phyloP scores from a whole-genome alignment of 2,797 vertebrate species.

The Helarctos malayanus region DNA sequence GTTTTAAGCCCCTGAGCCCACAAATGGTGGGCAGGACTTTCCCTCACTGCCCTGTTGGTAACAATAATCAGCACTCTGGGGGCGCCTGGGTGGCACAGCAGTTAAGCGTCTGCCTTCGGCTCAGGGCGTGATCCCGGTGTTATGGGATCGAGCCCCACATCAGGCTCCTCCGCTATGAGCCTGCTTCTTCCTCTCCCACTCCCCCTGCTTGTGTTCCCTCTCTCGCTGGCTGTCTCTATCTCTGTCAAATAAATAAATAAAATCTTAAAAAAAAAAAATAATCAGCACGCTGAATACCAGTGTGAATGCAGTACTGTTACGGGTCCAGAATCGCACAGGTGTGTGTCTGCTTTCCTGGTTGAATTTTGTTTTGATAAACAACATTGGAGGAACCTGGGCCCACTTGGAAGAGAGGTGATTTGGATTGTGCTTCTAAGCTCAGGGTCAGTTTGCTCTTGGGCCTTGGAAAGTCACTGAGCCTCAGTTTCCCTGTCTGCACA shows the following conservation, averaged over 20 bases:
- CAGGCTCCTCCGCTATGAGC: too few relatives aligned
- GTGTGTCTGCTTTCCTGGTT: background rate
- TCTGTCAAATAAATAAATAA: too few relatives aligned
- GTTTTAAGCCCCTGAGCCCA: background rate
- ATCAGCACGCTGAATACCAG: rapidly evolving
- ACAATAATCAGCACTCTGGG: background rate
- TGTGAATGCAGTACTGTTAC: rapidly evolving
- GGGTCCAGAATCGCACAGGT: rapidly evolving
- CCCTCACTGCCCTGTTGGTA: rapidly evolving
- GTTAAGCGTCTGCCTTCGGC: too few relatives aligned
- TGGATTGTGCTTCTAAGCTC: too few relatives aligned
- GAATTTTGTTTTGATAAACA: background rate
- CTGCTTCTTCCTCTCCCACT: too few relatives aligned
- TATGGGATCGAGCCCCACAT: too few relatives aligned
- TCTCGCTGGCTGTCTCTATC: too few relatives aligned
- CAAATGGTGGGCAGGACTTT: background rate
- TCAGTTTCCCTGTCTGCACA: background rate
- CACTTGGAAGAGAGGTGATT: background rate
- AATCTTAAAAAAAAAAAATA: background rate
- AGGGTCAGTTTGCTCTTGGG: background rate
- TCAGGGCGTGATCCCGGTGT: too few relatives aligned
- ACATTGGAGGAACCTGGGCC: background rate
- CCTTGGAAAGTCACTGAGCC: background rate
- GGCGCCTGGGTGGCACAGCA: too few relatives aligned
- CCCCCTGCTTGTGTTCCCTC: too few relatives aligned